Percentiles rank a stretch among this genome's conserved stretches.
These are phyloP conservation scores for Leptoclinus maculatus DNA, from an alignment of 2,797 vertebrate species.

Conservation along the genomic window DNA sequence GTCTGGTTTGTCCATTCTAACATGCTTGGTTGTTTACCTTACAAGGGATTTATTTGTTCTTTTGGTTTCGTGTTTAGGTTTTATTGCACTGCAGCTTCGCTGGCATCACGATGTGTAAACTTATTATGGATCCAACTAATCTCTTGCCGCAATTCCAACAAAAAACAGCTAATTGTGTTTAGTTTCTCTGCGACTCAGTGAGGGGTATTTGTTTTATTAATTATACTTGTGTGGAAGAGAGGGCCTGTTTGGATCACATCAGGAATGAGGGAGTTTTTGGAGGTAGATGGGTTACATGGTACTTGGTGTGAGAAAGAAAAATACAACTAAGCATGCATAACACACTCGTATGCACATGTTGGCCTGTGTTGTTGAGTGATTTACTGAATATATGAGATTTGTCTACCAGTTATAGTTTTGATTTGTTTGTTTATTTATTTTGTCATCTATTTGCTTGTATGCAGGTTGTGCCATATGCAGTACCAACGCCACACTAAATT, in stretches of 20 bases:
- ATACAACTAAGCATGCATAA: background rate
- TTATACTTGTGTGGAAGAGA: conserved; percentile 60
- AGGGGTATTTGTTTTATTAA: conserved; percentile 78
- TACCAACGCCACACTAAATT: background rate
- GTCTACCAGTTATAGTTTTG: background rate
- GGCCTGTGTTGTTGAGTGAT: background rate
- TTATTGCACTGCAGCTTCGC: conserved; percentile 71
- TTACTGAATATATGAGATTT: background rate
- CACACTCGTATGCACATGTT: background rate
- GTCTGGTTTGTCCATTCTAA: conserved; percentile 55
- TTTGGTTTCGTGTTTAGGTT: conserved; percentile 69
- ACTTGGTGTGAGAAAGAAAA: conserved; percentile 5
- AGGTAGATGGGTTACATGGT: conserved; percentile 7
- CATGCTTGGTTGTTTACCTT: conserved; percentile 61
- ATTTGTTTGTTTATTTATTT: background rate
- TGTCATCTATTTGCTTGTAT: background rate
- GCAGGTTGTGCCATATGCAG: no score
- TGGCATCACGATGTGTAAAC: conserved; percentile 76
- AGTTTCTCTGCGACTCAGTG: conserved; percentile 59
- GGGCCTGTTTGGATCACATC: conserved; percentile 44
- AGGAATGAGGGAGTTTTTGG: conserved; percentile 9
- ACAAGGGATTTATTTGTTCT: conserved; percentile 70
- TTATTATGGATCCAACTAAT: conserved; percentile 66
- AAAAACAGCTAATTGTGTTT: conserved; percentile 78
- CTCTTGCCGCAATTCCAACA: conserved; percentile 67